Conservation (phyloP, 2,797 vertebrate genomes). For the Gambelia wislizenii region DNA sequence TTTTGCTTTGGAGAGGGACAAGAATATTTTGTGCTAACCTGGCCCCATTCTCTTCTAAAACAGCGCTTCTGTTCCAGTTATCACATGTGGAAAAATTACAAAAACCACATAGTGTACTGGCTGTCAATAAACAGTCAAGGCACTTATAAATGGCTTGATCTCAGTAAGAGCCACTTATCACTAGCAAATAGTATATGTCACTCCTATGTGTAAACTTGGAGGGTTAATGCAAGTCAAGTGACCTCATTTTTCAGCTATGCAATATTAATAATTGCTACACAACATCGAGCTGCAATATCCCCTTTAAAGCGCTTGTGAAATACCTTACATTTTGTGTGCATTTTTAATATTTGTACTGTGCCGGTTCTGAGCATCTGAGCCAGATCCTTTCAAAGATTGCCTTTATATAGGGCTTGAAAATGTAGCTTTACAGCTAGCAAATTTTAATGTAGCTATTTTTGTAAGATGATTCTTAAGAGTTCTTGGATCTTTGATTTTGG, state of each 20-base stretch:
- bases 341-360: slow-evolving; percentile 71
- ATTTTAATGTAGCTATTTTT: slow-evolving; percentile 83
- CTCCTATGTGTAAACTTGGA: slow-evolving; percentile 68
- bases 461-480: slow-evolving; percentile 76
- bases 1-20: neutral
- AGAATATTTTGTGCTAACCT: neutral
- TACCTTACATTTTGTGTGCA: slow-evolving; percentile 61
- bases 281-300: slow-evolving; percentile 70
- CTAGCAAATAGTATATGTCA: slow-evolving; percentile 57
- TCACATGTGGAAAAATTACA: neutral
- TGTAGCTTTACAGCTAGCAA: slow-evolving; percentile 72
- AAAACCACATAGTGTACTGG: slow-evolving; percentile 35
- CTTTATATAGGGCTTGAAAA: slow-evolving; percentile 81
- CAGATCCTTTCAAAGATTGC: slow-evolving; percentile 78
- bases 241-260: slow-evolving; percentile 85
- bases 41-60: neutral
- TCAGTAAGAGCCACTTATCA: slow-evolving; percentile 36
- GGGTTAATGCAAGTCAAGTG: slow-evolving; percentile 81
- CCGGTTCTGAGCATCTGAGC: slow-evolving; percentile 76
- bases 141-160: slow-evolving; percentile 9
- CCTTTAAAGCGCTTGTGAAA: slow-evolving; percentile 65
- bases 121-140: slow-evolving; percentile 28
- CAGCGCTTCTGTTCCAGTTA: neutral
- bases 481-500: slow-evolving; percentile 76
- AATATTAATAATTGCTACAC: slow-evolving; percentile 74